Base-by-base conservation (phyloP, 2,113 vertebrate species). In the Nesoenas mayeri region DNA sequence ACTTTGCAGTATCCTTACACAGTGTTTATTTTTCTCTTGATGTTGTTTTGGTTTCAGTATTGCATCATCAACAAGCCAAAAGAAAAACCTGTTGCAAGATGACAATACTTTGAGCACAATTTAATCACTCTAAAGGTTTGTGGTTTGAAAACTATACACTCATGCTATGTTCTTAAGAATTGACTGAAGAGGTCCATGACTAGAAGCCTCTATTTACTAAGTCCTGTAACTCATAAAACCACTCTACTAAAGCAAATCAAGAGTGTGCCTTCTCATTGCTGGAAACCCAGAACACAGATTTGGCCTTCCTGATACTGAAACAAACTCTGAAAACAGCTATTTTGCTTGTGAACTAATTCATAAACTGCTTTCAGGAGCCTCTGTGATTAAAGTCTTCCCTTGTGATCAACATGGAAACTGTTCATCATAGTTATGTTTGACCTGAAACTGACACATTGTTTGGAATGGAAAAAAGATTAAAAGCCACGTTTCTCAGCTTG, bases 281-380 rank as follows among this genome's bases (percentile, higher is more conserved):
- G 54, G 57, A 79, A 93, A 71, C 16, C 16, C 51, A 57, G 36
- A 84, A 51, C 50, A 66, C 20, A 3, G 34, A 29, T 48, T 57
- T 66, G 54, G n/a, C 42, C 47, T 66, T 66, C 14, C 48, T 56
- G 40, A 48, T 75, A 40, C 47, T 66, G 40, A 73, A 75, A 32
- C 25, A 34, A 34, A 36, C 61, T 79, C 65, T 72, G 42, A 82
- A 90, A 85, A 48, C 32, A 48, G 44, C 14, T 72, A 4, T 69
- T 77, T 83, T 86, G 15, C 64, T 69, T 36, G 24, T 54, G 62
- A 94, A 95, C 91, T 93, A 80, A 89, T 93, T 94, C 50, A 42
- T 32, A 89, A 81, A 31, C 38, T 85, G 26, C 34, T 82, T 79
- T 36, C 31, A 71, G 54, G 2, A 62, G 15, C 50, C 47, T 71